These are phyloP conservation scores for Silurus aristotelis DNA, from an alignment of 2,797 vertebrate species.

Conservation along the genomic window DNA sequence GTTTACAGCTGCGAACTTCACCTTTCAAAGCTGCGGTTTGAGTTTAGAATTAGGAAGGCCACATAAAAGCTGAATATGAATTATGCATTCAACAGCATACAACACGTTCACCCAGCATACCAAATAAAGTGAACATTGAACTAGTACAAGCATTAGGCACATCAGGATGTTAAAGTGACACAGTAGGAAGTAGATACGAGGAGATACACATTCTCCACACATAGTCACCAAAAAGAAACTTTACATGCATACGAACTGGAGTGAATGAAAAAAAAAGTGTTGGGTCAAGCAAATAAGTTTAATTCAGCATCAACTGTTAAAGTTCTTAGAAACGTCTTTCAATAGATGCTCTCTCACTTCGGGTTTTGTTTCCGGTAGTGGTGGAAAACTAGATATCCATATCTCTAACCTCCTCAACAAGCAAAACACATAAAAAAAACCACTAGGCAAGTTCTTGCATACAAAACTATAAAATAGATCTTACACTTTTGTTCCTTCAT, in stretches of 20 bases:
- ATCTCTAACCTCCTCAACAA: not conserved
- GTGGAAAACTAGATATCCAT: not conserved
- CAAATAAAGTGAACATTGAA: not conserved
- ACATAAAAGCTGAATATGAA: not conserved
- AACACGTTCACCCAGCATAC: not conserved
- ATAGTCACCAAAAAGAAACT: not conserved
- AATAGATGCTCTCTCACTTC: not conserved
- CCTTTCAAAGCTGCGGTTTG: not conserved
- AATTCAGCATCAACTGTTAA: not conserved
- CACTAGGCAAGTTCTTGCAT: not conserved
- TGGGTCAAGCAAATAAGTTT: not conserved
- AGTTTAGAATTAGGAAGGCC: not conserved
- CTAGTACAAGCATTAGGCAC: not conserved
- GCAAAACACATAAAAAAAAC: not conserved
- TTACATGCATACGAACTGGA: not conserved
- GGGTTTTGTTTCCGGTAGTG: not conserved
- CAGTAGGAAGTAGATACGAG: conserved; percentile 1
- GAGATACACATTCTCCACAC: not conserved
- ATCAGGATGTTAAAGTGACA: not conserved
- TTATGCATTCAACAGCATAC: not conserved
- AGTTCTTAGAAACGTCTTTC: not conserved
- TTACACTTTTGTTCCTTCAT: not conserved
- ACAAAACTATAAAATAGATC: not conserved
- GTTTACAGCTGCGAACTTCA: not conserved
- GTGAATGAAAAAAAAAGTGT: not conserved